Conservation (phyloP, 2,113 vertebrate species). For the Pongo abelii region DNA sequence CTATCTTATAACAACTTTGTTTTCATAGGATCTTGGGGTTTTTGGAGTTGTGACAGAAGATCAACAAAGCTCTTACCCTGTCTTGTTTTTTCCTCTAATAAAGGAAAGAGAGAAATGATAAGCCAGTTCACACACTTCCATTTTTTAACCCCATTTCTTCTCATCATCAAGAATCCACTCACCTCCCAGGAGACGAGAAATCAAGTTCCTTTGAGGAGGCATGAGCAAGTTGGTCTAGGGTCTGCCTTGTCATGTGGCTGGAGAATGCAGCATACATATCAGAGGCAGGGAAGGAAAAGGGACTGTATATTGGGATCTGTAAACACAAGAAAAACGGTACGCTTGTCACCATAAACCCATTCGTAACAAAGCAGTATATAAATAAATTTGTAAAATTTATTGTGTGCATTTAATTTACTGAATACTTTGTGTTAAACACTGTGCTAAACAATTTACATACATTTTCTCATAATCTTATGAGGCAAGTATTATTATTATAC, state of each 20-base stretch:
- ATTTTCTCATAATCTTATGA: constrained; percentile 31
- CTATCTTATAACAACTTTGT: constrained; percentile 30
- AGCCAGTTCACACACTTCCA: neutral
- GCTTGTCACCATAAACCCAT: neutral
- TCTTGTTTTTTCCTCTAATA: constrained; percentile 37
- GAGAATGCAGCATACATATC: constrained; percentile 79
- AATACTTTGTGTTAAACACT: constrained; percentile 12
- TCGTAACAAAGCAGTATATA: neutral
- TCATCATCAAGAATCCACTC: constrained; percentile 48
- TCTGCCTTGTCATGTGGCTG: constrained; percentile 79
- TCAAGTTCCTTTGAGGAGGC: constrained; percentile 79
- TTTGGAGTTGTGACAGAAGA: neutral
- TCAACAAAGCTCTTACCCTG: neutral
- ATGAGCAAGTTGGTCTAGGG: constrained; percentile 80
- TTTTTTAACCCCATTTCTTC: neutral
- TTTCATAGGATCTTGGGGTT: neutral
- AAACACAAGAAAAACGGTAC: constrained; percentile 27
- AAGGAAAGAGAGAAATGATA: constrained; percentile 27
- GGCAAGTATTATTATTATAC: neutral
- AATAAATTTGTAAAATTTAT: neutral
- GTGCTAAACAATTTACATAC: neutral
- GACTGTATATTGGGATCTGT: constrained; percentile 70
- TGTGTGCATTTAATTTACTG: neutral
- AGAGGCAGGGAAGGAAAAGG: constrained; percentile 83
- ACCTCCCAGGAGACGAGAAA: constrained; percentile 82